Conservation (phyloP, 2,888 invertebrate genomes). For the Eustalomyia histrio region DNA sequence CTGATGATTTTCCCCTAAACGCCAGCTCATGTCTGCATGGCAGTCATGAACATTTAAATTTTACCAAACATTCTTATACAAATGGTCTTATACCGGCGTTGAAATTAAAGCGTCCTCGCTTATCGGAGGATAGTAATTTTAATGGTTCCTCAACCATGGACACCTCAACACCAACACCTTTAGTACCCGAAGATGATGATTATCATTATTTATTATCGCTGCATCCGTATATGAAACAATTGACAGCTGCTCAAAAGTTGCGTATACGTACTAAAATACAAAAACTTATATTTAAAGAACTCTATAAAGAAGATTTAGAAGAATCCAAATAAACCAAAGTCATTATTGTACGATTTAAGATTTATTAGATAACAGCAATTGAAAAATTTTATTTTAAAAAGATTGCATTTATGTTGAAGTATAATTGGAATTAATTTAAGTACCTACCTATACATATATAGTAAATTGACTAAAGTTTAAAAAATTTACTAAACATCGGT, state of each 20-base stretch:
- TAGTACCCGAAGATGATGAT: slow-evolving; percentile 78
- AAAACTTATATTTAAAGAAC: slow-evolving; percentile 79
- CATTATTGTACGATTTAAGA: slow-evolving; percentile 42
- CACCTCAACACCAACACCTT: slow-evolving; percentile 69
- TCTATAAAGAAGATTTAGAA: slow-evolving; percentile 79
- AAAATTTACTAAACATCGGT: no score
- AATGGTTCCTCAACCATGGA: slow-evolving; percentile 79
- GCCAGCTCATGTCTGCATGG: slow-evolving; percentile 65
- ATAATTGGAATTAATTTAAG: no score
- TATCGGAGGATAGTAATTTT: slow-evolving; percentile 77
- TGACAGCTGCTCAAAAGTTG: slow-evolving; percentile 78
- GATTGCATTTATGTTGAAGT: no score
- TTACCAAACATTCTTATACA: slow-evolving; percentile 75
- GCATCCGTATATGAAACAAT: slow-evolving; percentile 79
- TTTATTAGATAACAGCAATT: background rate
- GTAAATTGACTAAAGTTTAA: no score
- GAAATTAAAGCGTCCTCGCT: slow-evolving; percentile 76
- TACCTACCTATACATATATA: no score
- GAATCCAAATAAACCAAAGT: slow-evolving; percentile 74
- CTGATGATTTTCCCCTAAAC: slow-evolving; percentile 70
- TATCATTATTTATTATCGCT: slow-evolving; percentile 78
- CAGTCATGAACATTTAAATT: slow-evolving; percentile 74
- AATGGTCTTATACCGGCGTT: slow-evolving; percentile 76
- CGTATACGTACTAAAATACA: slow-evolving; percentile 79
- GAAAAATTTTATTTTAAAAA: no score